Conservation (phyloP, 2,113 vertebrate species). For the Toxotes chatareus region DNA sequence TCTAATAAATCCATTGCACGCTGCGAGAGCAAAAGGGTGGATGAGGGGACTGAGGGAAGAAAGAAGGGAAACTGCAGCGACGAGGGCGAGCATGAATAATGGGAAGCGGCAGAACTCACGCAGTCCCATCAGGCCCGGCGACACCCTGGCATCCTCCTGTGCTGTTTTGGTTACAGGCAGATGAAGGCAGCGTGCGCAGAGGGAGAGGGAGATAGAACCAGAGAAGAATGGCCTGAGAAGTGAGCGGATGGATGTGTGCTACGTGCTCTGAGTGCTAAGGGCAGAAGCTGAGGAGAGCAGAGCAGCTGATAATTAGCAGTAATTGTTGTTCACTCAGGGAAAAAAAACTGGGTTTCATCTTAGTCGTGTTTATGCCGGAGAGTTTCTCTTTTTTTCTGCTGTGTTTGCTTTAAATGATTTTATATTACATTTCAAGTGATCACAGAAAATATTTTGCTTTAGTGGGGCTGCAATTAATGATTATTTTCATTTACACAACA, state of each 20-base stretch:
- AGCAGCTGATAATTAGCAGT: constrained; percentile 77
- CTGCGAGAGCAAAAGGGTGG: constrained; percentile 58
- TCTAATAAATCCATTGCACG: constrained; percentile 78
- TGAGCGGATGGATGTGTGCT: constrained; percentile 63
- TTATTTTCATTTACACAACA: background rate
- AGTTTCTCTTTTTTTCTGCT: constrained; percentile 21
- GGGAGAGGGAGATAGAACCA: constrained; percentile 48
- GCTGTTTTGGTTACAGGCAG: constrained; percentile 73
- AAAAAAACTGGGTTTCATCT: constrained; percentile 55
- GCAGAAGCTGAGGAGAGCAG: constrained; percentile 45
- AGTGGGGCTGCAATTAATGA: background rate
- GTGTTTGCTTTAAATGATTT: constrained; percentile 18
- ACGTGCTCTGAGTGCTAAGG: constrained; percentile 75
- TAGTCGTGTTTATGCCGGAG: constrained; percentile 22
- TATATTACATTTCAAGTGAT: constrained; percentile 30
- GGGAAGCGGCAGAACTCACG: constrained; percentile 60
- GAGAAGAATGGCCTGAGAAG: constrained; percentile 56
- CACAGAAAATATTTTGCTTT: background rate
- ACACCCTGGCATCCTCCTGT: constrained; percentile 66
- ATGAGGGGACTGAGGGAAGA: constrained; percentile 65
- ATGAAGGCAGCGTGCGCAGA: constrained; percentile 58
- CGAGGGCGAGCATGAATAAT: constrained; percentile 84
- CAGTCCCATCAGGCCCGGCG: constrained; percentile 67
- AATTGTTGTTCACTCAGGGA: constrained; percentile 77
- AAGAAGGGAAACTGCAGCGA: constrained; percentile 33